phyloP scores from a whole-genome alignment of 2,113 vertebrate species.

The Thunnus maccoyii region DNA sequence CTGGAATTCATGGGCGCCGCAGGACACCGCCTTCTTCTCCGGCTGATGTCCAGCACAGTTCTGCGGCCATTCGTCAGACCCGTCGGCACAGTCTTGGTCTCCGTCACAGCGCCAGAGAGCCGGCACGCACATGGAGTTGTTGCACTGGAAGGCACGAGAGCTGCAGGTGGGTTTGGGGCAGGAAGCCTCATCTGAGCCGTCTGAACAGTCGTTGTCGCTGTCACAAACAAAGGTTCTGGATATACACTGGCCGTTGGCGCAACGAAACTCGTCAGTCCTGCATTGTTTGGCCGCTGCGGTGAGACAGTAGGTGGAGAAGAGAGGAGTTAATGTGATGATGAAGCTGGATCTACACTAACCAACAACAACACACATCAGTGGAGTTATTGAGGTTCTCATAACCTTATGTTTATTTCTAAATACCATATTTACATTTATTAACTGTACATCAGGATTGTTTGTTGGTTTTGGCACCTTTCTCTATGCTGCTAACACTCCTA shows the following conservation, averaged over 20 bases:
- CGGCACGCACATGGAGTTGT: constrained; percentile 83
- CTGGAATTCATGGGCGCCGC: constrained; percentile 82
- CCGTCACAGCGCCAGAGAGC: constrained; percentile 88
- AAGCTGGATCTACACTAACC: not conserved
- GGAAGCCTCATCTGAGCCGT: constrained; percentile 85
- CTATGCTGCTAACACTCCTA: too few relatives aligned
- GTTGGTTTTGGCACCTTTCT: too few relatives aligned
- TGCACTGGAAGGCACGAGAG: constrained; percentile 84
- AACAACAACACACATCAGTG: not conserved
- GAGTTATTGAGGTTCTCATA: too few relatives aligned
- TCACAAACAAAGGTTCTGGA: constrained; percentile 86
- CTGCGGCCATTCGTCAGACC: constrained; percentile 88
- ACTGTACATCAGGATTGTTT: too few relatives aligned
- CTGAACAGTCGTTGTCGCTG: constrained; percentile 85
- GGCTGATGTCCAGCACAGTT: constrained; percentile 65
- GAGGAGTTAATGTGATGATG: not conserved
- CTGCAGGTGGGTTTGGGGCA: constrained; percentile 84
- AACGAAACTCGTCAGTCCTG: constrained; percentile 81
- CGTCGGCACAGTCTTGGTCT: constrained; percentile 86
- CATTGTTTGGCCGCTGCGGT: constrained; percentile 84
- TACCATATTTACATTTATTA: too few relatives aligned
- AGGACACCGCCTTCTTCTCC: constrained; percentile 24
- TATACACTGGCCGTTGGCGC: constrained; percentile 86
- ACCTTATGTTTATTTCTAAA: too few relatives aligned
- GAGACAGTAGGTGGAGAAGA: not conserved